Percentiles rank a stretch among this genome's conserved stretches.
These are phyloP conservation scores for Lophura nycthemera DNA, from an alignment of 2,113 vertebrate species.

Conservation along the genomic window DNA sequence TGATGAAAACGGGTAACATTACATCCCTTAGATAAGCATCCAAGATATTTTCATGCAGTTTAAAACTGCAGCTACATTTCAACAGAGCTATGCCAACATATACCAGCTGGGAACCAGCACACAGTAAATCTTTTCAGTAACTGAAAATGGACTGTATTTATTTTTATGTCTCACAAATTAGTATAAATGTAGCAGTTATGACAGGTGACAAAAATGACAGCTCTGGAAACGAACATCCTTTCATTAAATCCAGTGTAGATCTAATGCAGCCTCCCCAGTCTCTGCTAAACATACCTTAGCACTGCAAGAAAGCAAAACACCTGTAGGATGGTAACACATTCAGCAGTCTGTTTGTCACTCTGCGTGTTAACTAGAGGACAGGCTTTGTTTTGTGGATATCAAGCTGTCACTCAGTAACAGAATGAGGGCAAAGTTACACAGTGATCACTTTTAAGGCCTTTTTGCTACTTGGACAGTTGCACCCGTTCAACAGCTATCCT, in stretches of 20 bases:
- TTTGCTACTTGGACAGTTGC: background rate
- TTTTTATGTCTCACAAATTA: background rate
- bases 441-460: background rate
- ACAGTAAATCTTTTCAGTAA: background rate
- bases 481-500: background rate
- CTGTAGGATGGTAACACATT: background rate
- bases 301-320: background rate
- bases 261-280: background rate
- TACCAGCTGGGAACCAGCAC: slow-evolving; percentile 21
- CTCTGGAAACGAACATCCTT: background rate
- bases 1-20: slow-evolving; percentile 23
- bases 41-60: slow-evolving; percentile 45
- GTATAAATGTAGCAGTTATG: background rate
- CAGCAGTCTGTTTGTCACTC: background rate
- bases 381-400: background rate
- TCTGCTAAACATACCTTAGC: background rate
- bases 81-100: slow-evolving; percentile 10
- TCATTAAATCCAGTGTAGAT: background rate
- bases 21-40: slow-evolving; percentile 13
- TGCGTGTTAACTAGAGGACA: background rate
- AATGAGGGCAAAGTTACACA: background rate
- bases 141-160: slow-evolving; percentile 24
- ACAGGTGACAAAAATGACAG: slow-evolving; percentile 12
- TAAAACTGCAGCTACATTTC: slow-evolving; percentile 35
- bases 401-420: background rate